Conservation (phyloP, 2,797 vertebrate species). For the Xerus rutilus region DNA sequence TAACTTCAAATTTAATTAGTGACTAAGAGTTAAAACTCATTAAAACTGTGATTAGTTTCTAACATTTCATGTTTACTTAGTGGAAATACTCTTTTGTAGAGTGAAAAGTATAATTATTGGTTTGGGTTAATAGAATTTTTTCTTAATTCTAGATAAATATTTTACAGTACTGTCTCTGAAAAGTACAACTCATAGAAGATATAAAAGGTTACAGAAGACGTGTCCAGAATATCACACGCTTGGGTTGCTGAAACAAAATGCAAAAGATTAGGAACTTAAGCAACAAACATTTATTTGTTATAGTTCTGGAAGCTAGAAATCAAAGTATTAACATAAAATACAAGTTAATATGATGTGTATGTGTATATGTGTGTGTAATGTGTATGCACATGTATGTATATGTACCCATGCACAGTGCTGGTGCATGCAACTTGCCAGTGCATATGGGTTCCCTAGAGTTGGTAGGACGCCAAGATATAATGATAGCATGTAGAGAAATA, state of each 20-base stretch:
- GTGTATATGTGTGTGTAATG: no score
- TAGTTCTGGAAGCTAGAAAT: not conserved
- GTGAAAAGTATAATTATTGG: not conserved
- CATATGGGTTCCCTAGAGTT: not conserved
- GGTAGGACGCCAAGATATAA: not conserved
- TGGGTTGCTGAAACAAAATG: not conserved
- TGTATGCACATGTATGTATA: no score
- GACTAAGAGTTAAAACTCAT: not conserved
- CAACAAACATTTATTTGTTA: not conserved
- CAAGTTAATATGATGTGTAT: not conserved
- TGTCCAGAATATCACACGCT: not conserved
- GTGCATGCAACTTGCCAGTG: not conserved
- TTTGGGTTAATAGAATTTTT: not conserved
- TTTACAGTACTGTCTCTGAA: not conserved
- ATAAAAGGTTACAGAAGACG: no score
- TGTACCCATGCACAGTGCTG: not conserved
- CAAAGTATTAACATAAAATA: not conserved
- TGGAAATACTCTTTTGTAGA: not conserved
- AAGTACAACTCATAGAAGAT: not conserved
- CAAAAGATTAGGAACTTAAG: not conserved
- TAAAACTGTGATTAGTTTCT: not conserved
- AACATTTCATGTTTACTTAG: not conserved
- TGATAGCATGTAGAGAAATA: not conserved
- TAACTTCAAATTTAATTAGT: not conserved
- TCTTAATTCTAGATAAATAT: not conserved